These are phyloP conservation scores for Acanthornis magna DNA, from an alignment of 2,797 vertebrate genomes.

Conservation along the genomic window DNA sequence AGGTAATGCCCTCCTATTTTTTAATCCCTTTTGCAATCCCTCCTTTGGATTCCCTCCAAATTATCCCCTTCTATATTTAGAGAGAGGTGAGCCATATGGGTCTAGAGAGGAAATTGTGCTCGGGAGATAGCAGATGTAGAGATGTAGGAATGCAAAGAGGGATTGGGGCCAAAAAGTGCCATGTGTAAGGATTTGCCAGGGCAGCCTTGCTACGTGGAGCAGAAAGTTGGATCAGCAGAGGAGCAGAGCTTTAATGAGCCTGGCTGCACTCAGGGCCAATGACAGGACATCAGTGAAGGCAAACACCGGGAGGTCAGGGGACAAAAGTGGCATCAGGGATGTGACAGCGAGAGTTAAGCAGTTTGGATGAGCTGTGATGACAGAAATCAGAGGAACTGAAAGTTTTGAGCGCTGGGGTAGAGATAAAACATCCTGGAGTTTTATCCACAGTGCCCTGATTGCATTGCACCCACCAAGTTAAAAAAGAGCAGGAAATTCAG, in stretches of 20 bases:
- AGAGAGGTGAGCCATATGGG: background rate
- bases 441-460: background rate
- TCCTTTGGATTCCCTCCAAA: constrained; percentile 25
- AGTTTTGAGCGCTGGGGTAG: background rate
- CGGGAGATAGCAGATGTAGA: background rate
- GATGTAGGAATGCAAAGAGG: background rate
- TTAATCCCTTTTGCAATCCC: background rate
- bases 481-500: background rate
- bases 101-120: constrained; percentile 35
- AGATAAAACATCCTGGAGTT: background rate
- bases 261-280: background rate
- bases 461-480: accelerated
- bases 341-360: background rate
- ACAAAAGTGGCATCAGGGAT: background rate
- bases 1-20: background rate
- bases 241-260: background rate
- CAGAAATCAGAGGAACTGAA: background rate
- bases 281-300: background rate
- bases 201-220: background rate
- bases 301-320: background rate
- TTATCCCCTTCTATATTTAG: background rate
- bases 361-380: background rate
- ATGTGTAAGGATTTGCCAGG: background rate
- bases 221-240: background rate
- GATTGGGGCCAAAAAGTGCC: background rate